These are phyloP conservation scores for Pelobates fuscus DNA, from an alignment of 2,113 vertebrate species.

Conservation along the genomic window DNA sequence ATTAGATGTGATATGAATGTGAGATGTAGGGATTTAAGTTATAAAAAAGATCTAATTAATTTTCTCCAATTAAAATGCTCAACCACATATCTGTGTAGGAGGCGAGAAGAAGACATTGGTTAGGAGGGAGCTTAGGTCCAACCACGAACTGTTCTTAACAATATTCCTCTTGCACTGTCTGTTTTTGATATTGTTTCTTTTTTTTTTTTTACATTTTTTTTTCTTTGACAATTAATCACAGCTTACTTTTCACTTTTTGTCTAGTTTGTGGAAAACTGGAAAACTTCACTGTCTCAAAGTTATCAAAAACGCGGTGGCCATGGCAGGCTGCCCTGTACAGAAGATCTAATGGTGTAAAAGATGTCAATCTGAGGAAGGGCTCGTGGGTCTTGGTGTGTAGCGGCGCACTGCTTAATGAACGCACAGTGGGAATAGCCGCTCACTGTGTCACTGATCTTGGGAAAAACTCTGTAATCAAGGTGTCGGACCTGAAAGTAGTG, in stretches of 20 bases:
- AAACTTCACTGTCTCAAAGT: constrained; percentile 74
- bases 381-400: constrained; percentile 93
- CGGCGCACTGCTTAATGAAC: constrained; percentile 90
- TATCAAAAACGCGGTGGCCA: constrained; percentile 80
- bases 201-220: no score
- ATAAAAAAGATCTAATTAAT: no score
- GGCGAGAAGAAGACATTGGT: no score
- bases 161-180: no score
- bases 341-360: constrained; percentile 62
- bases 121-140: no score
- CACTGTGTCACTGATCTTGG: constrained; percentile 93
- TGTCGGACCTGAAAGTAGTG: constrained; percentile 83
- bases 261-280: constrained; percentile 92
- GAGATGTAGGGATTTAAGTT: no score
- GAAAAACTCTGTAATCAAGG: constrained; percentile 79
- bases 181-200: no score
- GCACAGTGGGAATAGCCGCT: constrained; percentile 87
- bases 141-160: no score
- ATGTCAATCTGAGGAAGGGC: constrained; percentile 66
- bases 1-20: no score
- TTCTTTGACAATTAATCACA: not conserved
- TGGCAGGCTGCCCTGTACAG: constrained; percentile 95
- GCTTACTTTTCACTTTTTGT: not conserved
- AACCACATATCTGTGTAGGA: no score
- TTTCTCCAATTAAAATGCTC: no score